Evolutionary conservation across 2,888 invertebrate genomes (phyloP).

Genomic region (Lasioglossum malachurum): DNA sequence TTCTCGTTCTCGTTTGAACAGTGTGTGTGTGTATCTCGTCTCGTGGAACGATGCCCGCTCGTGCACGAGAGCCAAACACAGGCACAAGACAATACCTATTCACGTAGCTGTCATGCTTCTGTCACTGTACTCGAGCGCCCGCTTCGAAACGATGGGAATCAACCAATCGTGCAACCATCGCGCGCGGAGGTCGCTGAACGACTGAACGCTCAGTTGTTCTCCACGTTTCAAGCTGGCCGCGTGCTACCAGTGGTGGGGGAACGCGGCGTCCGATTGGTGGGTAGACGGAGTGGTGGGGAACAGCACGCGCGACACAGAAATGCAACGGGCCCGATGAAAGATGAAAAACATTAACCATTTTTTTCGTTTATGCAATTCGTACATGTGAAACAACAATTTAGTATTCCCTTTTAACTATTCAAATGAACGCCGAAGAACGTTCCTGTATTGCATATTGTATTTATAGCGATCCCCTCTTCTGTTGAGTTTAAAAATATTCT

Average conservation of each 20-base stretch:
- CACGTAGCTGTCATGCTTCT: conserved; percentile 54
- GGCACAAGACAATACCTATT: conserved; percentile 15
- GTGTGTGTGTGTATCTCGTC: neutral
- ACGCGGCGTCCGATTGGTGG: neutral
- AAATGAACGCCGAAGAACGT: neutral
- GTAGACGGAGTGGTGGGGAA: neutral
- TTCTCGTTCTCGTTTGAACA: neutral
- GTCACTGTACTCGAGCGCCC: conserved; percentile 27
- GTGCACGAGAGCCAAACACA: conserved; percentile 3
- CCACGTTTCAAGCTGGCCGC: neutral
- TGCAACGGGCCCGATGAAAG: neutral
- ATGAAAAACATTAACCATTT: neutral
- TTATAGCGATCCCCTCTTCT: neutral
- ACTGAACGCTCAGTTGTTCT: conserved; percentile 29
- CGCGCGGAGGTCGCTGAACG: conserved; percentile 50
- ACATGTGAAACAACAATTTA: neutral
- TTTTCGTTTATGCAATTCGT: neutral
- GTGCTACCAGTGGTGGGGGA: neutral
- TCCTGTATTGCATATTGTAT: neutral
- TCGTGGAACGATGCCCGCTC: neutral
- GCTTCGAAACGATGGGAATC: neutral
- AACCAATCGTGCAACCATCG: conserved; percentile 25
- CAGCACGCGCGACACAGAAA: neutral
- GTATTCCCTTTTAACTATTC: neutral
- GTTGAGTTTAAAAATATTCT: neutral